Conservation (phyloP, 53 echinoderm and acorn worm species). For the Apostichopus leukothele region DNA sequence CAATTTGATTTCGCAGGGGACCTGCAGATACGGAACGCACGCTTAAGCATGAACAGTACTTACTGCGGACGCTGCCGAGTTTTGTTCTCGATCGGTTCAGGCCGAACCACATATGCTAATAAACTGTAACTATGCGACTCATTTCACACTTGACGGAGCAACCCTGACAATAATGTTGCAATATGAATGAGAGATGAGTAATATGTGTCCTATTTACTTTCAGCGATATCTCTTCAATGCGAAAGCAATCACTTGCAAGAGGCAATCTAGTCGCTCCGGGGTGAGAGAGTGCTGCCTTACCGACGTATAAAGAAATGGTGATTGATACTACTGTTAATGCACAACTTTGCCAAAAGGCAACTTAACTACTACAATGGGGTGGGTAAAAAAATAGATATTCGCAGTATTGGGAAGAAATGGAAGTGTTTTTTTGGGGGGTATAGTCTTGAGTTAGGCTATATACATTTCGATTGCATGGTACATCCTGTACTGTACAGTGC, state of each 20-base stretch:
- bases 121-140: slow-evolving; percentile 15
- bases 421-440: no score
- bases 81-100: neutral
- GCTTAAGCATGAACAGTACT: neutral
- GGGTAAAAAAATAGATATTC: no score
- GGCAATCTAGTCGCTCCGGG: slow-evolving; percentile 5
- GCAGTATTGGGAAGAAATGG: no score
- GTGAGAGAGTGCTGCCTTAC: slow-evolving; percentile 15
- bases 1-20: neutral
- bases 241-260: slow-evolving; percentile 34
- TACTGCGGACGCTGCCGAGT: neutral
- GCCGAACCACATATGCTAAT: slow-evolving; percentile 31
- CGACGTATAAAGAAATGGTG: neutral
- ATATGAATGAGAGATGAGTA: slow-evolving; percentile 40
- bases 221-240: slow-evolving; percentile 13
- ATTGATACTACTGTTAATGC: neutral
- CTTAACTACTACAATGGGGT: neutral
- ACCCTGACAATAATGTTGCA: slow-evolving; percentile 42
- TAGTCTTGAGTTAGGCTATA: no score
- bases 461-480: no score
- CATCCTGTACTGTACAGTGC: no score
- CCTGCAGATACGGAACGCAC: neutral
- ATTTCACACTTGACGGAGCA: slow-evolving; percentile 39
- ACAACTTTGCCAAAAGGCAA: neutral
- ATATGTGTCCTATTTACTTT: slow-evolving; percentile 37